Evolutionary conservation across 2,113 vertebrate species (phyloP), one percentile per base, ranked within the genome.

Genomic region (Urocynchramus pylzowi): DNA sequence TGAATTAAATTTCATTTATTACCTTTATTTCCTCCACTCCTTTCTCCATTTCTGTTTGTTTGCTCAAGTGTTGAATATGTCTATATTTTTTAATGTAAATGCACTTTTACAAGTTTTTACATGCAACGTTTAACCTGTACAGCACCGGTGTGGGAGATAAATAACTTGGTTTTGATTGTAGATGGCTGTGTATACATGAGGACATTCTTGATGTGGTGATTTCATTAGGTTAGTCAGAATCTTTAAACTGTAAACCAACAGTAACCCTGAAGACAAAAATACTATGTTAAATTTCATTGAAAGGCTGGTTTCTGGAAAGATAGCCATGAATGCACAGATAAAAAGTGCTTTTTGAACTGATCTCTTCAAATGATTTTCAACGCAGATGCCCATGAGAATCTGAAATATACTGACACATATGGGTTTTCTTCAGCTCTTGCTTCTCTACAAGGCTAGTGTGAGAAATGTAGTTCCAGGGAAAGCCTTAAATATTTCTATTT

Each of bases 391-490:
- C 41, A 1, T 52, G 44, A 92, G 35, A 93, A 63, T 84, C 82
- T 74, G 80, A 95, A 96, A 80, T 84, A 76, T n/a, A 67, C 76
- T 64, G 79, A 75, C 68, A 81, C 88, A 70, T 94, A 91, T 15
- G 52, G 70, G 39, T 52, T 86, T 94, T 77, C 63, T 80, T 77
- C 80, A 86, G 71, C 79, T 96, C 88, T 84, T 84, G 50, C 79
- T 91, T 93, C 75, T 88, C 64, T 41, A 44, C 79, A 49, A 68
- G 75, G 52, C 59, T 95, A 74, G 64, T 75, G 87, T 3, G 23
- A 94, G 93, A 92, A 86, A 42, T 14, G 26, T 52, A 80, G 59
- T 96, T 70, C 35, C 54, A 59, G n/a, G 42, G 81, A 91, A 94
- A 59, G 54, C 52, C 91, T 86, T 88, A 88, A 91, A 83, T 83